These are phyloP conservation scores for Berghia stephanieae DNA, from an alignment of 1,140 invertebrate genomes.

Conservation along the genomic window DNA sequence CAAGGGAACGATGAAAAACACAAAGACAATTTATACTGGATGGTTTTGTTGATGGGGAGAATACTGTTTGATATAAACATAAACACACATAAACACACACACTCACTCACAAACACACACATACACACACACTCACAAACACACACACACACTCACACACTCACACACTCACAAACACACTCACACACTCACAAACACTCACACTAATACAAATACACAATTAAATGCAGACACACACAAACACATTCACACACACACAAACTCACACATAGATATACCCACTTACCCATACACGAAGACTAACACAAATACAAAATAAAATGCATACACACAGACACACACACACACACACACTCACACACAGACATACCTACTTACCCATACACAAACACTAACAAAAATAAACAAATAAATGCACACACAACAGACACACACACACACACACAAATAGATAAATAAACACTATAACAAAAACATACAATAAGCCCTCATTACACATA, in stretches of 20 bases:
- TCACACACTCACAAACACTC: background rate
- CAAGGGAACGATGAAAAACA: slow-evolving; percentile 16
- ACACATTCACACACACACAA: slow-evolving; percentile 7
- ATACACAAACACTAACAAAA: background rate
- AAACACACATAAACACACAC: background rate
- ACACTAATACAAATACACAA: background rate
- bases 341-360: background rate
- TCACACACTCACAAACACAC: background rate
- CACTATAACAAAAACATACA: background rate
- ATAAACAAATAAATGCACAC: background rate
- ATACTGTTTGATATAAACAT: background rate
- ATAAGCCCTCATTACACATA: background rate
- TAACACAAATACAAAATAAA: background rate
- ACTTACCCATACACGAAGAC: slow-evolving; percentile 8
- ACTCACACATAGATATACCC: slow-evolving; percentile 10
- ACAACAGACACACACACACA: no score
- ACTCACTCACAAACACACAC: background rate
- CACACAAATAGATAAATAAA: no score
- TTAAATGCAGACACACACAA: slow-evolving; percentile 1
- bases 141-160: background rate
- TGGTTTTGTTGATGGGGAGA: slow-evolving; percentile 16
- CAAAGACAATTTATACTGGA: background rate
- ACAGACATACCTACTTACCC: slow-evolving; percentile 19
- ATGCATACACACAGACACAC: background rate
- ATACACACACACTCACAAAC: background rate